A percentile compares a stretch with the other conserved stretches of the same genome.
These are phyloP conservation scores for Cyclophora albipunctata DNA, from an alignment of 2,888 invertebrate species.

Conservation along the genomic window DNA sequence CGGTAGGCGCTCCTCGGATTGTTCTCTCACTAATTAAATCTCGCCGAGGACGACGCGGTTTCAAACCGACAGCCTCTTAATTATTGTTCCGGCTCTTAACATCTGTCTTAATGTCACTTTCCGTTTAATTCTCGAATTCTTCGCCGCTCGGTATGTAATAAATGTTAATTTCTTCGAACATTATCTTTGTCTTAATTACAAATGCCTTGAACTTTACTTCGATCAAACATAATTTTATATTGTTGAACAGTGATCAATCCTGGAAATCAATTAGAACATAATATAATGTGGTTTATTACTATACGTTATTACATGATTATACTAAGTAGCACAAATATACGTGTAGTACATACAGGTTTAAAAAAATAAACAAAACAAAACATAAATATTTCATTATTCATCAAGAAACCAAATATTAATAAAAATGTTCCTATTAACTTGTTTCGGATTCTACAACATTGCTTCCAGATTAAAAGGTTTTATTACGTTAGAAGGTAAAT, in stretches of 20 bases:
- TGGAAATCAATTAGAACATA: too few relatives aligned
- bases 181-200: slow-evolving; percentile 24
- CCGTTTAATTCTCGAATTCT: slow-evolving; percentile 62
- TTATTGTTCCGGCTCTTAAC: slow-evolving; percentile 72
- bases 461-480: slow-evolving; percentile 31
- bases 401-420: too few relatives aligned
- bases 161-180: slow-evolving; percentile 42
- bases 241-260: too few relatives aligned
- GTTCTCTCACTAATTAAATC: slow-evolving; percentile 73
- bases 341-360: too few relatives aligned
- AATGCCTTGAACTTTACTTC: not conserved
- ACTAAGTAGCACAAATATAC: too few relatives aligned
- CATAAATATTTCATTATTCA: too few relatives aligned
- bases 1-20: slow-evolving; percentile 33
- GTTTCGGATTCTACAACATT: slow-evolving; percentile 14
- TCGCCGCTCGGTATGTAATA: slow-evolving; percentile 39
- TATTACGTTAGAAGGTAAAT: slow-evolving; percentile 42
- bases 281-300: too few relatives aligned
- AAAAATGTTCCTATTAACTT: slow-evolving; percentile 7
- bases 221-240: not conserved
- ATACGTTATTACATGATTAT: too few relatives aligned
- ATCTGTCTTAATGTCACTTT: slow-evolving; percentile 72
- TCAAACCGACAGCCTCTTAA: slow-evolving; percentile 71
- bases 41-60: slow-evolving; percentile 64
- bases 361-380: too few relatives aligned